These are phyloP conservation scores for Puma concolor DNA, from an alignment of 2,113 vertebrate genomes.

Conservation along the genomic window DNA sequence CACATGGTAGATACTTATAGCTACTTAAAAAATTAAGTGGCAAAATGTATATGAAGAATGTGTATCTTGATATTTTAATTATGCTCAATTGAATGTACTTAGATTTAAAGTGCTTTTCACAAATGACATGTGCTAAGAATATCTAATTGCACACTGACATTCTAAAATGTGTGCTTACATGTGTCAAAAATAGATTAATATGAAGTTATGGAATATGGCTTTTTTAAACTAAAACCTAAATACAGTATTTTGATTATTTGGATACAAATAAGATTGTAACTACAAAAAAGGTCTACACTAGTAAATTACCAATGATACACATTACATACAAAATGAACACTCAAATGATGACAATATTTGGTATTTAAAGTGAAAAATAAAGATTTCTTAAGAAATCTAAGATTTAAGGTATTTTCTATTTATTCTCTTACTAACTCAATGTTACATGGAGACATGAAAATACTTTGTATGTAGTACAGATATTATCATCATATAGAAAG, in stretches of 20 bases:
- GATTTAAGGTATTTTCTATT: neutral
- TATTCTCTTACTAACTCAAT: neutral
- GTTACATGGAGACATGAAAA: slow-evolving; percentile 25
- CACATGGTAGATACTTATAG: slow-evolving; percentile 76
- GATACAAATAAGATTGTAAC: slow-evolving; percentile 54
- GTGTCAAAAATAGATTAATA: slow-evolving; percentile 78
- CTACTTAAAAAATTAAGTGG: slow-evolving; percentile 83
- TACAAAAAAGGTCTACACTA: slow-evolving; percentile 43
- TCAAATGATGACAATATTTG: neutral
- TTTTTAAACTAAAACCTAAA: slow-evolving; percentile 64
- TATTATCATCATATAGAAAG: neutral
- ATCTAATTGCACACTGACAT: slow-evolving; percentile 80
- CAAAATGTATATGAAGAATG: slow-evolving; percentile 82
- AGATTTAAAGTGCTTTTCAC: slow-evolving; percentile 81
- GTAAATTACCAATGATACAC: slow-evolving; percentile 43
- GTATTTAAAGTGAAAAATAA: slow-evolving; percentile 42
- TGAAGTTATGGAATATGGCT: slow-evolving; percentile 65
- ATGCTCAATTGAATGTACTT: slow-evolving; percentile 80
- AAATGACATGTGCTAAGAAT: slow-evolving; percentile 83
- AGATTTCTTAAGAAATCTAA: slow-evolving; percentile 44
- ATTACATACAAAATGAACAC: neutral
- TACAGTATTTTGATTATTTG: slow-evolving; percentile 69
- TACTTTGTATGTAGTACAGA: neutral
- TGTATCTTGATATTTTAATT: slow-evolving; percentile 84
- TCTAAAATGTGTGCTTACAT: slow-evolving; percentile 78